A percentile compares a stretch with the other conserved stretches of the same genome.
Evolutionary conservation across 1,140 invertebrate species (phyloP).

Genomic region (Drosophila subobscura): DNA sequence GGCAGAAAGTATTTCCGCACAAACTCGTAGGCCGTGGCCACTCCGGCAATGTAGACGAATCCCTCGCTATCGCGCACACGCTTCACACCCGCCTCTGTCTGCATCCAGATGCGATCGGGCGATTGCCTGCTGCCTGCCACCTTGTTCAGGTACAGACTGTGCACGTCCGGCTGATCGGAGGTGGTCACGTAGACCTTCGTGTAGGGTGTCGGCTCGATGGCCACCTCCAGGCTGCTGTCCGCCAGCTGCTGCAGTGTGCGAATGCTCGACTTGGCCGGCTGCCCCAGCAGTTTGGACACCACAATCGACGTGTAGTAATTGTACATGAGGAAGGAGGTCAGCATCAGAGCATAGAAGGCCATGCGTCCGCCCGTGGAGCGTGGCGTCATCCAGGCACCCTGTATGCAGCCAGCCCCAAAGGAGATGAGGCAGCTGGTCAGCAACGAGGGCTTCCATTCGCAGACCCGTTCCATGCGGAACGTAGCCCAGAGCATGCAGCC

Average conservation of each 20-base stretch:
- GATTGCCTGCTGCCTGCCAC: constrained; percentile 40
- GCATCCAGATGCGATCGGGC: constrained; percentile 51
- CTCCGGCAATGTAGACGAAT: constrained; percentile 69
- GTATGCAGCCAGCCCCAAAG: constrained; percentile 71
- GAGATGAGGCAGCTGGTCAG: constrained; percentile 70
- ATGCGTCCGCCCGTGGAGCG: constrained; percentile 72
- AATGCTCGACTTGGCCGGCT: constrained; percentile 66
- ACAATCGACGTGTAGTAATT: constrained; percentile 82
- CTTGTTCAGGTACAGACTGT: constrained; percentile 59
- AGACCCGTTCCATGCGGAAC: constrained; percentile 55
- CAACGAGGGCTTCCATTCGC: constrained; percentile 50
- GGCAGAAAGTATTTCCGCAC: constrained; percentile 62
- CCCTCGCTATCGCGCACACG: constrained; percentile 58
- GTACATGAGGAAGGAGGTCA: constrained; percentile 72
- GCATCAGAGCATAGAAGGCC: constrained; percentile 66
- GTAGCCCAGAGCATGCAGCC: constrained; percentile 61
- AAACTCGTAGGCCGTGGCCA: constrained; percentile 58
- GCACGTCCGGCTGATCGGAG: constrained; percentile 32
- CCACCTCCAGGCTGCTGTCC: constrained; percentile 72
- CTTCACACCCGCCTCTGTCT: constrained; percentile 56
- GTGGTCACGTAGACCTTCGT: constrained; percentile 59
- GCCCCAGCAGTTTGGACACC: constrained; percentile 67
- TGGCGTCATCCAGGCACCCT: constrained; percentile 70
- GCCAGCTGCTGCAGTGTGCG: constrained; percentile 71
- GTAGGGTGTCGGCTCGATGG: constrained; percentile 59